These are phyloP conservation scores for Ceriagrion tenellum DNA, from an alignment of 2,888 invertebrate species.

Conservation along the genomic window DNA sequence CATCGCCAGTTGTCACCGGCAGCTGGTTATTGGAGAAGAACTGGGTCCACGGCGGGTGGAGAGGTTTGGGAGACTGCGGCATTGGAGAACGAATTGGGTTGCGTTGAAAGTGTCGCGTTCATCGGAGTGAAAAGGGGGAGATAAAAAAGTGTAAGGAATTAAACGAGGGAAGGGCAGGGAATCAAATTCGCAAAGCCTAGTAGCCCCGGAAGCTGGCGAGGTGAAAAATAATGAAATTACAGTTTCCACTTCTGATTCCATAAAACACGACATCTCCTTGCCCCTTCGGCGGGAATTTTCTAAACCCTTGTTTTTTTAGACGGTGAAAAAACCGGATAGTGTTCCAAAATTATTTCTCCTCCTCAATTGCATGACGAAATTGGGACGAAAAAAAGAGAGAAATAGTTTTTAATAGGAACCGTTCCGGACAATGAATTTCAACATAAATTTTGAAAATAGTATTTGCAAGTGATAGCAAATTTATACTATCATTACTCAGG, in stretches of 20 bases:
- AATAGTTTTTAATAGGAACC: no score
- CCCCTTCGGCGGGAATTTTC: neutral
- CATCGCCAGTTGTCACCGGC: neutral
- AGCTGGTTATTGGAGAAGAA: neutral
- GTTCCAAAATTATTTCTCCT: neutral
- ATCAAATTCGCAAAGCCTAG: slow-evolving; percentile 16
- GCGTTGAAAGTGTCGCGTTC: slow-evolving; percentile 6
- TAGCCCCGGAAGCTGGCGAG: neutral
- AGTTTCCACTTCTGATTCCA: slow-evolving; percentile 6
- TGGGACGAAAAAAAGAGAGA: no score
- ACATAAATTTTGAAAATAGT: no score
- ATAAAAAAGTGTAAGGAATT: slow-evolving; percentile 25
- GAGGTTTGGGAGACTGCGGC: no score
- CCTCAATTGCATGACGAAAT: no score
- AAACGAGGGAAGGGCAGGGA: neutral
- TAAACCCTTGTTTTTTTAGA: neutral
- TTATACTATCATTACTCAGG: no score
- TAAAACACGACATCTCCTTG: neutral
- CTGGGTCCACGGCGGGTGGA: no score
- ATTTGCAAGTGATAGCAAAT: no score
- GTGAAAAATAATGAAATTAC: neutral
- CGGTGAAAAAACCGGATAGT: neutral
- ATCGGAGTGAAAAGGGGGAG: slow-evolving; percentile 20
- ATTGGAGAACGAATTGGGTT: neutral
- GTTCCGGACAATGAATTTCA: no score